Evolutionary conservation across 2,113 vertebrate species (phyloP), one percentile per base, ranked within the genome.

Genomic region (Psophia crepitans): DNA sequence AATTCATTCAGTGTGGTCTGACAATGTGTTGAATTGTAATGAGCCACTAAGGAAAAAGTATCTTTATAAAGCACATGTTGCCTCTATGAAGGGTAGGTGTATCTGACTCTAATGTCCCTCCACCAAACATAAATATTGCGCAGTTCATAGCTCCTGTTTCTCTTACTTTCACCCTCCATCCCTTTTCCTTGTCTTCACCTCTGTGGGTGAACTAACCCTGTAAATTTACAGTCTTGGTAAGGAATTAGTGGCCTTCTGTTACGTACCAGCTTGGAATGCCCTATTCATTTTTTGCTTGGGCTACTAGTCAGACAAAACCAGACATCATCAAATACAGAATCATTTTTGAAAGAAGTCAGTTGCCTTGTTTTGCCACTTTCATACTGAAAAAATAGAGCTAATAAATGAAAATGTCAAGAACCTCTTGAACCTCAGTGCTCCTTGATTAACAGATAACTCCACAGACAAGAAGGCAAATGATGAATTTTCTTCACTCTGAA

Each of bases 1-100:
- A 64, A 88, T 64, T 87, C 56, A 71, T 87, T 88, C 68, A 68
- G 53, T 87, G 86, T 92, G 76, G 68, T 89, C 83, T 94, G 85
- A 94, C 68, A 71, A 80, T 64, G 57, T 56, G 58, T 68, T 77
- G 78, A 70, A 89, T 92, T 4, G 5, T 82, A 87, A 93, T 84
- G 66, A 75, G 28, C 16, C 32, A 27, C 76, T 27, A 35, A 92
- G 56, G 58, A 71, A 84, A 66, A 93, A 49, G 23, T 19, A 51
- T 35, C 35, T 64, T 54, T 76, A 12, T 43, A 8, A 75, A 66
- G 48, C 74, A 27, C 9, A 0, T 44, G 24, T 58, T 90, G 48
- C 12, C 6, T 78, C 65, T 53, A 2, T 28, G 53, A 70, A 57
- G 9, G 43, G 14, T 63, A 46, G 17, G 6, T 78, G 14, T 43